Conservation (phyloP, 1,140 invertebrate genomes). For the Solen grandis region DNA sequence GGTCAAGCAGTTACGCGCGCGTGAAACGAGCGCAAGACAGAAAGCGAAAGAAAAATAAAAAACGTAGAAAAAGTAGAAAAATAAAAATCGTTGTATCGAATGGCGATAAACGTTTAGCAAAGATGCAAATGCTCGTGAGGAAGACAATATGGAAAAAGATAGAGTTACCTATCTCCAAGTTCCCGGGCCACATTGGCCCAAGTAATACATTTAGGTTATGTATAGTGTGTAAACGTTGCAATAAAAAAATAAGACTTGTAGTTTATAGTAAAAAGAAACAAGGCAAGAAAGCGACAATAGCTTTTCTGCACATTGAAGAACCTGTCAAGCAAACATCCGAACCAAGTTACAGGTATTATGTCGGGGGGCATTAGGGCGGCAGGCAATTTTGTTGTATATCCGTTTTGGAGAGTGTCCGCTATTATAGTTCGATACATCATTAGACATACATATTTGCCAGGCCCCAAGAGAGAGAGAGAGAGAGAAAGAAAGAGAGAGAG, state of each 20-base stretch:
- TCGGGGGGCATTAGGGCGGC: too few relatives aligned
- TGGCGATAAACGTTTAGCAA: neutral
- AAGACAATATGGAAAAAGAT: neutral
- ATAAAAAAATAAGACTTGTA: neutral
- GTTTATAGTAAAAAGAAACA: too few relatives aligned
- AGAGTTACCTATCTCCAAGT: neutral
- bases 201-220: neutral
- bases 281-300: too few relatives aligned
- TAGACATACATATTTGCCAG: too few relatives aligned
- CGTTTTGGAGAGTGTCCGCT: too few relatives aligned
- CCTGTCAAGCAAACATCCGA: too few relatives aligned
- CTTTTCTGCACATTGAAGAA: too few relatives aligned
- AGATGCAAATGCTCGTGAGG: neutral
- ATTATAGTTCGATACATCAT: too few relatives aligned
- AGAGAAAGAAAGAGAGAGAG: too few relatives aligned
- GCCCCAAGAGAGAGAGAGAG: too few relatives aligned
- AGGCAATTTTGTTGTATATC: too few relatives aligned
- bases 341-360: too few relatives aligned
- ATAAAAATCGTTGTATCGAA: neutral
- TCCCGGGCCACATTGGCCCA: neutral
- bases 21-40: neutral
- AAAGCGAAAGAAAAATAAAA: neutral
- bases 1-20: neutral
- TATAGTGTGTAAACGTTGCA: neutral
- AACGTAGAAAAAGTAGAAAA: neutral